Conservation (phyloP, 2,113 vertebrate genomes). For the Callospermophilus lateralis region DNA sequence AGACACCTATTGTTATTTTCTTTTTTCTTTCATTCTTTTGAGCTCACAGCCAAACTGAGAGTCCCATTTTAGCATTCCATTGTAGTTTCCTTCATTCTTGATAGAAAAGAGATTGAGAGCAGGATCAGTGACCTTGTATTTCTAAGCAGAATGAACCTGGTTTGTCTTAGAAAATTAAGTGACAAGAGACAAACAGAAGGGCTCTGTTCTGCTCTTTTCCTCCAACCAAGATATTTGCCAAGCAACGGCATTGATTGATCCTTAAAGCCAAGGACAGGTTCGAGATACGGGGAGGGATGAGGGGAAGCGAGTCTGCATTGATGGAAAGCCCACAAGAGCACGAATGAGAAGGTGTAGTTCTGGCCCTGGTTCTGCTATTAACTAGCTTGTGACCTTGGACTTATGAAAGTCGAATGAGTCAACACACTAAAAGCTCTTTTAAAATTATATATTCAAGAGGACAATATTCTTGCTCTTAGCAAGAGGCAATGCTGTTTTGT, state of each 20-base stretch:
- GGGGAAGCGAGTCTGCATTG: background rate
- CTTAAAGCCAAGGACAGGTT: background rate
- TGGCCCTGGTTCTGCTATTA: background rate
- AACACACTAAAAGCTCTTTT: background rate
- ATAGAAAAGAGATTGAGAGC: slow-evolving; percentile 56
- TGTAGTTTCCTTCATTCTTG: slow-evolving; percentile 44
- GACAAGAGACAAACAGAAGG: slow-evolving; percentile 59
- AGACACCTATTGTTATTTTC: background rate
- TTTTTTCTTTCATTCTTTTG: background rate
- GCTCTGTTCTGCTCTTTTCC: slow-evolving; percentile 47
- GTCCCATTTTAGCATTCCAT: slow-evolving; percentile 52
- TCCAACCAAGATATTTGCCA: slow-evolving; percentile 53
- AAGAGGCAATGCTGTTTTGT: background rate
- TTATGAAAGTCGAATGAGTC: slow-evolving; percentile 43
- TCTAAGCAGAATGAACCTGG: slow-evolving; percentile 73
- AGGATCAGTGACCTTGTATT: slow-evolving; percentile 64
- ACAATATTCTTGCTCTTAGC: background rate
- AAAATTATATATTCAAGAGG: background rate
- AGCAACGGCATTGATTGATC: slow-evolving; percentile 21
- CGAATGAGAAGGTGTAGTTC: background rate
- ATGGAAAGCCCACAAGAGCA: background rate
- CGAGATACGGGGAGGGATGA: background rate
- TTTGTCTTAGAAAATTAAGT: slow-evolving; percentile 77
- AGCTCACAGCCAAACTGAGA: background rate
- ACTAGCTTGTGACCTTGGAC: slow-evolving; percentile 21